Base-by-base conservation (phyloP, 2,888 invertebrate genomes). In the Sinohyriopsis cumingii region DNA sequence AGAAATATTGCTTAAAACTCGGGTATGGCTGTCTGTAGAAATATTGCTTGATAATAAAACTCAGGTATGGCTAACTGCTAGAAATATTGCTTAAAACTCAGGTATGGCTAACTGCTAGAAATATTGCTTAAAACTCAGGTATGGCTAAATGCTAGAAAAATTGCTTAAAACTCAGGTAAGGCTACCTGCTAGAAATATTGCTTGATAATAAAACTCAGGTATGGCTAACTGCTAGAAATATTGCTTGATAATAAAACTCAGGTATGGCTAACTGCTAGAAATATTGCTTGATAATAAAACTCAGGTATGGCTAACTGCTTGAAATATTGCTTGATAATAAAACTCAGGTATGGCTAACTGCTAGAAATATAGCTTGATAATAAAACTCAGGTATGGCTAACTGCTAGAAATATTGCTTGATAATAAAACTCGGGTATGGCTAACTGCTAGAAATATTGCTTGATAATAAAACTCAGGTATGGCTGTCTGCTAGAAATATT, bases 151-250 rank as follows among this genome's bases (percentile, higher is more conserved):
- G n/a, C n/a, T n/a, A n/a, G n/a, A n/a, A n/a, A n/a, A n/a, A 28
- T 28, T 67, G 18, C 72, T 90, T 6, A 86, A 83, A 68, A 76
- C 69, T 66, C 87, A 89, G 87, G 88, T 89, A 66, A 66, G 61
- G 55, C 20, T 61, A 20, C 25, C n/a, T 22, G 9, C 12, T 45
- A 64, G 33, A 33, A 33, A 9, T 9, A 33, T 33, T 9, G 18
- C 28, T 25, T 25, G 28, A 28, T 28, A 28, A 28, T 6, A 86
- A 83, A 68, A 76, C 69, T 66, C 87, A 89, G 87, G 88, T 89
- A 66, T 67, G 61, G 55, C 20, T 61, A 20, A 61, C n/a, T 22
- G 9, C 12, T 45, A 64, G 33, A 33, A 33, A 9, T 9, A 33
- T 33, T 9, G 18, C 28, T 25, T 25, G 28, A 28, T 28, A 28